phyloP scores from a whole-genome alignment of 2,113 vertebrate species.

The Syngnathus scovelli region DNA sequence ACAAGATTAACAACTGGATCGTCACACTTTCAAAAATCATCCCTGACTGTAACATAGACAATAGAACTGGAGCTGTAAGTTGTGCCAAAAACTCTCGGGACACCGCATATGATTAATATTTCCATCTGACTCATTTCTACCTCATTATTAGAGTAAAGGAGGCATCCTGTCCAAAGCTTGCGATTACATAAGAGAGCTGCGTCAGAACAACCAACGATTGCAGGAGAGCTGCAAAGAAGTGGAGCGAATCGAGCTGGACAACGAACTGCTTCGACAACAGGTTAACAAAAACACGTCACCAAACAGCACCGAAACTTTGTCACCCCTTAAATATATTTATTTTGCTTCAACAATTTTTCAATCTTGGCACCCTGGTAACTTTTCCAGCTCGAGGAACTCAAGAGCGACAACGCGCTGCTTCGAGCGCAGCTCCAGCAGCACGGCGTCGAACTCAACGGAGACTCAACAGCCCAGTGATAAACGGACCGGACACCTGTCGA shows the following conservation, averaged over 20 bases:
- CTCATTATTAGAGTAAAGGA: conserved; percentile 79
- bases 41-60: conserved; percentile 89
- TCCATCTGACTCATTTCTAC: too few species aligned
- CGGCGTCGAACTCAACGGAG: conserved; percentile 80
- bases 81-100: too few species aligned
- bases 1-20: conserved; percentile 95
- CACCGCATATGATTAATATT: too few species aligned
- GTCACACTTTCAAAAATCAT: conserved; percentile 90
- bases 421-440: conserved; percentile 87
- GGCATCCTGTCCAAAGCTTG: conserved; percentile 90
- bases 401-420: conserved; percentile 87
- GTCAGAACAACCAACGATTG: conserved; percentile 86
- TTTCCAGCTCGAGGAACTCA: conserved; percentile 82
- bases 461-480: conserved; percentile 74
- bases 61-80: conserved; percentile 81
- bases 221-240: conserved; percentile 86
- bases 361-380: too few species aligned
- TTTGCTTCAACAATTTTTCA: too few species aligned
- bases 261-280: conserved; percentile 85
- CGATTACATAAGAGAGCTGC: conserved; percentile 87
- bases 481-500: conserved; percentile 7
- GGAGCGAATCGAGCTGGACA: conserved; percentile 84
- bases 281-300: conserved; percentile 38
- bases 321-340: too few species aligned
- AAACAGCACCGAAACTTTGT: too few species aligned